Evolutionary conservation across 2,888 invertebrate species (phyloP).

Genomic region (Erebia epiphron): DNA sequence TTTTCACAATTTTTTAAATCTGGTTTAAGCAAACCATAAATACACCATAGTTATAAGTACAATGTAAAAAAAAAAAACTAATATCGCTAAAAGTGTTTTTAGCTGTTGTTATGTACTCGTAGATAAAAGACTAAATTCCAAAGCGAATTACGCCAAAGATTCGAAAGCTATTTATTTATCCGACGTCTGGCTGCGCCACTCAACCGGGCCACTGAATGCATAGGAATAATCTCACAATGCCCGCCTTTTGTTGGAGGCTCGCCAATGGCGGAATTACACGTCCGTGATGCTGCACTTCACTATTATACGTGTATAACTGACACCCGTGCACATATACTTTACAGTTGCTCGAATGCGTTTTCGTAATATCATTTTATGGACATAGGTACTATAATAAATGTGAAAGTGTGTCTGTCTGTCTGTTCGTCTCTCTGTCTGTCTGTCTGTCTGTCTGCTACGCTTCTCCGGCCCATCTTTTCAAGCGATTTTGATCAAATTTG

Average conservation of each 20-base stretch:
- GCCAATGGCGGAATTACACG: constrained; percentile 29
- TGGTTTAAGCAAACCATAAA: too few species aligned
- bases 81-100: too few species aligned
- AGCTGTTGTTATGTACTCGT: too few species aligned
- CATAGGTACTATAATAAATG: too few species aligned
- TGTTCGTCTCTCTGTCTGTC: too few species aligned
- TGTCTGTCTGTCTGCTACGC: too few species aligned
- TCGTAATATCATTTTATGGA: background rate
- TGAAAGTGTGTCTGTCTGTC: too few species aligned
- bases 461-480: too few species aligned
- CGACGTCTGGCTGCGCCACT: background rate
- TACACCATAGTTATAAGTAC: too few species aligned
- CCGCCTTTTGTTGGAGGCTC: constrained; percentile 22
- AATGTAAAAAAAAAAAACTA: too few species aligned
- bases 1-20: too few species aligned
- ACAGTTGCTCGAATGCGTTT: background rate
- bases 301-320: constrained; percentile 14
- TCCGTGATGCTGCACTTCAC: constrained; percentile 17
- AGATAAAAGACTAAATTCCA: background rate
- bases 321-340: constrained; percentile 1
- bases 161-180: constrained; percentile 17
- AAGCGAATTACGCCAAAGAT: constrained; percentile 8
- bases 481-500: too few species aligned
- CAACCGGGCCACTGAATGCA: constrained; percentile 21
- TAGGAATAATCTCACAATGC: constrained; percentile 22